Base-by-base conservation (phyloP, 2,113 vertebrate genomes). In the Rhinichthys klamathensis region DNA sequence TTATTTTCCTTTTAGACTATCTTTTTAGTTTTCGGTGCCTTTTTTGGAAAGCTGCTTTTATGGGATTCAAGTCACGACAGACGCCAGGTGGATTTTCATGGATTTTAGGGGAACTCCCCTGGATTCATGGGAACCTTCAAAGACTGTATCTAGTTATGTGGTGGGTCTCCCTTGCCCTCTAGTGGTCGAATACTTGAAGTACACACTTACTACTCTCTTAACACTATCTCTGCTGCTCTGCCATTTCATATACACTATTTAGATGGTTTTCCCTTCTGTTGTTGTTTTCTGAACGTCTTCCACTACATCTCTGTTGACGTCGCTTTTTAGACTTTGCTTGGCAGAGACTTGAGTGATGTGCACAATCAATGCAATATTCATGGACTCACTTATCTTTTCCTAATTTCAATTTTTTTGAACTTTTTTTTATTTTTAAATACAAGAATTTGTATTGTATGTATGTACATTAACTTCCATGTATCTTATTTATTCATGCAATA, bases 341-440 rank as follows among this genome's bases (percentile, higher is more conserved):
- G 93, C 94, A 93, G 94, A 94, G 94, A 94, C 94, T 93, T 93
- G 91, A 91, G 92, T 92, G 95, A 94, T 94, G 96, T 97, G 97
- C 96, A 97, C 96, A 96, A 97, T 95, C 97, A 97, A 97, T 97
- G 97, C 97, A 98, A 97, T 97, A 96, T 96, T 95, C 95, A 96
- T 96, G 91, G 93, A 94, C 58, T 63, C 60, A 25, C 58, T 61
- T 58, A 23, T 23, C 21, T 12, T 25, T 23, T 44, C 25, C 10
- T 73, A 25, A 46, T 25, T 25, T 73, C 0, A n/a, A 46, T 75
- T 69, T 35, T n/a, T 38, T 75, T 27, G 12, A 15, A 27, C 44
- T 25, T 9, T 72, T 72, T 27, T 86, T 87, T 51, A 61, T 88
- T 89, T 89, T 83, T 91, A 85, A 92, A 93, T 92, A 88, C 90